Evolutionary conservation across 2,888 invertebrate genomes (phyloP), one percentile per base, ranked within the genome.

Genomic region (Synergus japonicus): DNA sequence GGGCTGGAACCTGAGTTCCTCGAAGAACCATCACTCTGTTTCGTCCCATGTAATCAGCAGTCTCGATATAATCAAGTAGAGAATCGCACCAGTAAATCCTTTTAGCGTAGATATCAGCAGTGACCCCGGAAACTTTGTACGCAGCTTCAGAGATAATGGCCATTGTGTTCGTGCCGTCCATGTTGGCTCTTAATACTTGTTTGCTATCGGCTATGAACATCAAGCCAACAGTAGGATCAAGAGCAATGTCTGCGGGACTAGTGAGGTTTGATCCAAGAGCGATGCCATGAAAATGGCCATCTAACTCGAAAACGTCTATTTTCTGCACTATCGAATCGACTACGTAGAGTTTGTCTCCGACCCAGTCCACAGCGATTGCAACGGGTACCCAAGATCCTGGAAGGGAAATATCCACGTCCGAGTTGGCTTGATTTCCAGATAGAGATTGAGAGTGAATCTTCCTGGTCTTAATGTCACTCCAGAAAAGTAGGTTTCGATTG

Each of bases 11-110:
- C 83, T 96, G 95, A 82, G 96, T 96, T 2, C 97, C 97, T 80
- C 97, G 93, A 3, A 97, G 93, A 0, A 97, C 96, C 91, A 97
- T 94, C 82, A 96, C 96, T 83, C 98, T 94, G 85, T 96, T 95
- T 81, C 95, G 94, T 0, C 98, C 98, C 77, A 97, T 95, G 92
- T 99, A 99, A 92, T 98, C 97, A 0, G 98, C 97, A 0, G 98
- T 97, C 90, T 99, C 98, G 83, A 99, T 98, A 91, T 98, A 98
- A 93, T 99, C 98, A 78, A 99, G 93, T 15, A 98, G 93, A 0
- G 98, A 97, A 91, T 99, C 99, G 88, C 98, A 98, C 98, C 99
- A 99, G 93, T 97, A 99, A 9, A 99, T 95, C 76, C 99, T 93
- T 88, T 97, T 95, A 0, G 96, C 95, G 41, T 98, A 96, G n/a